These are phyloP conservation scores for Nemopilema nomurai DNA, from an alignment of 30 jellyfish, hydroid and myxozoan species.

Conservation along the genomic window DNA sequence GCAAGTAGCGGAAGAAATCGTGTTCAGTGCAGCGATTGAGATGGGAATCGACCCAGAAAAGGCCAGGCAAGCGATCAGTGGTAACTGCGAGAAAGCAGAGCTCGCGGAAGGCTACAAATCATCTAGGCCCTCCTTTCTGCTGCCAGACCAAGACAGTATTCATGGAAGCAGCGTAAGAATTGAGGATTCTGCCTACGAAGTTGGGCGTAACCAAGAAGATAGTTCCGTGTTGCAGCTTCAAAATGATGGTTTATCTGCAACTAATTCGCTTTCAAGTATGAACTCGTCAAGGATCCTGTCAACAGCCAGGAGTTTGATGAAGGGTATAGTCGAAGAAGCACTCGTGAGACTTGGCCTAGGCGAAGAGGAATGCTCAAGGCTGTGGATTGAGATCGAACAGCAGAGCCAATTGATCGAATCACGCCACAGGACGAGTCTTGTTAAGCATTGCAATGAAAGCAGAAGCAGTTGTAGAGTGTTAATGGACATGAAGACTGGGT, in stretches of 20 bases:
- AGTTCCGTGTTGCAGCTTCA: background rate
- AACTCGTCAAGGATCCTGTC: background rate
- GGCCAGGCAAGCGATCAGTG: background rate
- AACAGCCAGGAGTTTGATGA: background rate
- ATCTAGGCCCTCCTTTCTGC: background rate
- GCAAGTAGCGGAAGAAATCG: background rate
- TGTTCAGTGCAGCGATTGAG: background rate
- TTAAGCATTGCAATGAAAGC: background rate
- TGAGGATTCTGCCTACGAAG: background rate
- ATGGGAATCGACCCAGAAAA: conserved; percentile 1
- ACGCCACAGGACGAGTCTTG: background rate
- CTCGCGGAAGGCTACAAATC: background rate
- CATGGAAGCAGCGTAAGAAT: background rate
- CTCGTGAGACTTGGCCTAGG: background rate
- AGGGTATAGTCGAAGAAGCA: conserved; percentile 1
- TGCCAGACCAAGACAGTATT: background rate
- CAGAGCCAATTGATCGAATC: background rate
- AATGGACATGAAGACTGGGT: too few relatives aligned
- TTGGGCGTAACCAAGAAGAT: background rate
- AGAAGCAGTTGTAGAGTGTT: too few relatives aligned
- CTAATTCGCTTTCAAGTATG: background rate
- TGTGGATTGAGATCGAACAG: background rate
- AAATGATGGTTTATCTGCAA: background rate
- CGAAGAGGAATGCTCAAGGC: background rate
- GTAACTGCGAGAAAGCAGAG: background rate